Evolutionary conservation across 2,888 invertebrate genomes (phyloP).

Genomic region (Brachycybe producta): DNA sequence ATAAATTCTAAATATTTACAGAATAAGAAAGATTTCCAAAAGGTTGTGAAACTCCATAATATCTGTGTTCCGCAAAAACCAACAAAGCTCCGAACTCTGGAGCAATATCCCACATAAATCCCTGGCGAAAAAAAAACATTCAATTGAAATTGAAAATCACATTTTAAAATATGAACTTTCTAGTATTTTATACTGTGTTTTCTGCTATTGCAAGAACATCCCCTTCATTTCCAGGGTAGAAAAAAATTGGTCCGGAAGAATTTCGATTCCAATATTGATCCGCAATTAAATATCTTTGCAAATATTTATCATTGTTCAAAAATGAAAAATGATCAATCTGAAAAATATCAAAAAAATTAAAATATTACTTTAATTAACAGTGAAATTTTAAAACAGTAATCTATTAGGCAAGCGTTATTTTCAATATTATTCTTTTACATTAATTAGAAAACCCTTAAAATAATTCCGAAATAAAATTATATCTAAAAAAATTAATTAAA

Average conservation of each 20-base stretch:
- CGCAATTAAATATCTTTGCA: slow-evolving; percentile 66
- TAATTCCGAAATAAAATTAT: too few species aligned
- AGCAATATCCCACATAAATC: slow-evolving; percentile 88
- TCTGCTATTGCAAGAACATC: slow-evolving; percentile 74
- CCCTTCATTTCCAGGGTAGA: slow-evolving; percentile 94
- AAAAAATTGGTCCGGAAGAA: slow-evolving; percentile 87
- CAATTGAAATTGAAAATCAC: too few species aligned
- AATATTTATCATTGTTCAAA: slow-evolving; percentile 54
- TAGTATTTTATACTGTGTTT: too few species aligned
- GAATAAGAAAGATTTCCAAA: slow-evolving; percentile 60
- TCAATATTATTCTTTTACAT: too few species aligned
- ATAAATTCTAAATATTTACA: slow-evolving; percentile 25
- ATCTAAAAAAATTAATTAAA: too few species aligned
- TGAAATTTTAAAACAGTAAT: too few species aligned
- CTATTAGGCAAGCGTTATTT: too few species aligned
- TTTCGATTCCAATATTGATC: slow-evolving; percentile 53
- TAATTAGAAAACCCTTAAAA: too few species aligned
- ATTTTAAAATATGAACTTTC: too few species aligned
- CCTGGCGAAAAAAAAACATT: slow-evolving; percentile 43
- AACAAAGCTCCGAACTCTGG: slow-evolving; percentile 61
- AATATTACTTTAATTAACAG: too few species aligned
- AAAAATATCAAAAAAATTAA: too few species aligned
- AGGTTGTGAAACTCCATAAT: slow-evolving; percentile 81
- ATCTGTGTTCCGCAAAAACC: slow-evolving; percentile 90
- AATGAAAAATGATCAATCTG: slow-evolving; percentile 78